Percentiles rank a stretch among this genome's conserved stretches.
phyloP scores from a whole-genome alignment of 2,113 vertebrate species.

The Uropsilus gracilis region DNA sequence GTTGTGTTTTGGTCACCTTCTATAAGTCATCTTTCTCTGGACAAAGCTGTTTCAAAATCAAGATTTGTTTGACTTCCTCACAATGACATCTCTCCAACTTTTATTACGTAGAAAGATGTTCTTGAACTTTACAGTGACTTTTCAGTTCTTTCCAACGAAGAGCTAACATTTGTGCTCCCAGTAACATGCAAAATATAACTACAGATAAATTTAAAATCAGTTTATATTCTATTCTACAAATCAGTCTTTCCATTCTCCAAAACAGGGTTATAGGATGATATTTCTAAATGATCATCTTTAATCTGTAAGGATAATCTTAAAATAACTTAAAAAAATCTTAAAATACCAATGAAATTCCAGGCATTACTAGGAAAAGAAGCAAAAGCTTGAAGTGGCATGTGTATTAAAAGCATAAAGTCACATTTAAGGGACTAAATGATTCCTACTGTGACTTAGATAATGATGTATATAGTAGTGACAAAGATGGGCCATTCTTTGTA shows the following conservation, averaged over 20 bases:
- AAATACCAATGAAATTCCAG: not conserved
- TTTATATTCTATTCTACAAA: slow-evolving; percentile 10
- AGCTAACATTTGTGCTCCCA: not conserved
- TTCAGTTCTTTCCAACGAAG: slow-evolving; percentile 21
- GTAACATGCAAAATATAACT: not conserved
- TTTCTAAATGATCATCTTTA: not conserved
- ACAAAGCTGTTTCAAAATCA: slow-evolving; percentile 35
- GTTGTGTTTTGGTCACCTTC: slow-evolving; percentile 8
- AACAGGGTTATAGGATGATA: not conserved
- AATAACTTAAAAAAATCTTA: no score
- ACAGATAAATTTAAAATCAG: slow-evolving; percentile 42
- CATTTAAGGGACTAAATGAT: not conserved
- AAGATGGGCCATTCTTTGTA: not conserved
- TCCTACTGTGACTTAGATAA: slow-evolving; percentile 26
- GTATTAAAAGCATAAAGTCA: not conserved
- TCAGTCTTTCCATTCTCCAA: not conserved
- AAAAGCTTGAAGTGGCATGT: not conserved
- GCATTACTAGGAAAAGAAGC: not conserved
- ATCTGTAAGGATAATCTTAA: no score
- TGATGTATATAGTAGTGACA: not conserved
- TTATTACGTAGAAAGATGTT: slow-evolving; percentile 28
- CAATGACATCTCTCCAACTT: not conserved
- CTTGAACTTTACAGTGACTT: slow-evolving; percentile 48
- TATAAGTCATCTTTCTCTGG: slow-evolving; percentile 28
- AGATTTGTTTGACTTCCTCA: slow-evolving; percentile 29